A percentile compares a stretch with the other conserved stretches of the same genome.
These are phyloP conservation scores for Circaetus gallicus DNA, from an alignment of 2,113 vertebrate species.

Conservation along the genomic window DNA sequence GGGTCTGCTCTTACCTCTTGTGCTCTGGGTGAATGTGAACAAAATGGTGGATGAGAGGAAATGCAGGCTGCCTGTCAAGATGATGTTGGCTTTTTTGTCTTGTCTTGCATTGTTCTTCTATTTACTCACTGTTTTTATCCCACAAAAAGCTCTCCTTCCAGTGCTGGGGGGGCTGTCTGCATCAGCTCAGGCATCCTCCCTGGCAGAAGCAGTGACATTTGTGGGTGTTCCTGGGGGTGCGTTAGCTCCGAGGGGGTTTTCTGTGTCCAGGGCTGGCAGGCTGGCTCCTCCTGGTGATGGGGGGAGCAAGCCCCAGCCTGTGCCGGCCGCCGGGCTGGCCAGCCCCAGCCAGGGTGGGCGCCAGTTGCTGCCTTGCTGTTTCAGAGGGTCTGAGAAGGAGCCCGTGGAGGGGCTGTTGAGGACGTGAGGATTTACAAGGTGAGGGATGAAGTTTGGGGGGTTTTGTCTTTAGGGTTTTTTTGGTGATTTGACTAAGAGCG, in stretches of 20 bases:
- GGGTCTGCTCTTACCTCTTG: background rate
- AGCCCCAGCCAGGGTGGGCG: background rate
- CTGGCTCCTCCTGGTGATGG: background rate
- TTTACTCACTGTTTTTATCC: background rate
- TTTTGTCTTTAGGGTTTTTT: background rate
- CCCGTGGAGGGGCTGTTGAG: background rate
- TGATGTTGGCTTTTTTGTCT: background rate
- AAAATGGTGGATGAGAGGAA: background rate
- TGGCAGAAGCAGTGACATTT: rapidly evolving
- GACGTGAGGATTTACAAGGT: background rate
- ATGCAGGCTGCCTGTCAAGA: background rate
- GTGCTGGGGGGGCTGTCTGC: background rate
- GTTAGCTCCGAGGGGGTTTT: background rate
- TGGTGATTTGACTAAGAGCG: background rate
- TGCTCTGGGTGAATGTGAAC: background rate
- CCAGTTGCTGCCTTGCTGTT: no score
- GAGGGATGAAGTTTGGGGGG: background rate
- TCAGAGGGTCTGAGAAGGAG: background rate
- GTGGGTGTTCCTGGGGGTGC: background rate
- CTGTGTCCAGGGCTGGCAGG: no score
- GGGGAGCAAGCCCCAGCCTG: background rate
- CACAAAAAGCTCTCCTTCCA: background rate
- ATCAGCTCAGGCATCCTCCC: background rate
- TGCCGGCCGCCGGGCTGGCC: rapidly evolving
- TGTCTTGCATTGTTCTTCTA: background rate